Conservation (phyloP, 53 echinoderm and acorn worm genomes). For the Antedon mediterranea region DNA sequence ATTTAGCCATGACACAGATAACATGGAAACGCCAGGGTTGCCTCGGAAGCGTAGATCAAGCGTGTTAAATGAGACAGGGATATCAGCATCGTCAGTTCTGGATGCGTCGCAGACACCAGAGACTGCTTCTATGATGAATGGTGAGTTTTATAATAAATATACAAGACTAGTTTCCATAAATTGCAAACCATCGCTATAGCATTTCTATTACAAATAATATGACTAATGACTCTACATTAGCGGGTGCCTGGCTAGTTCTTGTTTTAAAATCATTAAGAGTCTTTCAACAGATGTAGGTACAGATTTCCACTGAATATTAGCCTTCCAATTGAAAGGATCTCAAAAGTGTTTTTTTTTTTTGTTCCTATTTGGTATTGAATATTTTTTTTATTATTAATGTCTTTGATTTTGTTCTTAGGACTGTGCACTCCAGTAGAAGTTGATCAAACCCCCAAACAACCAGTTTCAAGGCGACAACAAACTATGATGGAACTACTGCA, state of each 20-base stretch:
- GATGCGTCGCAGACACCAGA: slow-evolving; percentile 70
- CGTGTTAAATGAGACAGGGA: slow-evolving; percentile 22
- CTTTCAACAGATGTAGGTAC: too few species aligned
- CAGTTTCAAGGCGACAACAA: slow-evolving; percentile 71
- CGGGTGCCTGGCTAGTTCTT: too few species aligned
- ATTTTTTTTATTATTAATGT: too few species aligned
- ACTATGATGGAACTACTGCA: slow-evolving; percentile 82
- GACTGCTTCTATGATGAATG: not conserved
- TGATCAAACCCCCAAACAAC: slow-evolving; percentile 42
- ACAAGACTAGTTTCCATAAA: too few species aligned
- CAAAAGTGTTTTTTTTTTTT: too few species aligned
- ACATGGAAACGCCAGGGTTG: slow-evolving; percentile 38
- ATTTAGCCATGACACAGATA: slow-evolving; percentile 41
- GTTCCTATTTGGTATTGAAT: too few species aligned
- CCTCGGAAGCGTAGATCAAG: slow-evolving; percentile 69
- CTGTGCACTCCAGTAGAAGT: slow-evolving; percentile 53
- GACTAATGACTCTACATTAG: too few species aligned
- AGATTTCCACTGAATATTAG: too few species aligned
- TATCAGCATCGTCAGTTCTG: slow-evolving; percentile 63
- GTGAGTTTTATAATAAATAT: not conserved
- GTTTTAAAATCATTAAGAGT: too few species aligned
- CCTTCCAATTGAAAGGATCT: too few species aligned
- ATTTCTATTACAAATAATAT: too few species aligned
- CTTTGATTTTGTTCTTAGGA: slow-evolving; percentile 9
- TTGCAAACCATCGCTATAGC: too few species aligned